These are phyloP conservation scores for human (Homo sapiens) DNA, from an alignment of 2,113 vertebrate species.

Conservation along the genomic window GRCh38 chr1:170314001-170314500, in stretches of 20 bases:
- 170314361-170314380: background rate
- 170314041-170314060: slow-evolving; percentile 30
- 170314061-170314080: background rate
- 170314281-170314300: background rate
- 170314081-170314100: background rate
- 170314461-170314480: background rate
- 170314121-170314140: background rate
- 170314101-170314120: background rate
- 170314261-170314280: too few species aligned
- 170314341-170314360: background rate
- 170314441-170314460: background rate
- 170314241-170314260: background rate
- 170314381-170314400: background rate
- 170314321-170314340: background rate
- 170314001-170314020: background rate
- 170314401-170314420: background rate
- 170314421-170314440: background rate
- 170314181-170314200: background rate
- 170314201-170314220: background rate
- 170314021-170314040: background rate
- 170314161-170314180: background rate
- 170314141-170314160: background rate
- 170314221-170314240: background rate
- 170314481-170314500: background rate
- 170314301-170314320: background rate